These are phyloP conservation scores for Rambutsinella grinnellia DNA, from an alignment of 2,888 invertebrate genomes.

Conservation along the genomic window DNA sequence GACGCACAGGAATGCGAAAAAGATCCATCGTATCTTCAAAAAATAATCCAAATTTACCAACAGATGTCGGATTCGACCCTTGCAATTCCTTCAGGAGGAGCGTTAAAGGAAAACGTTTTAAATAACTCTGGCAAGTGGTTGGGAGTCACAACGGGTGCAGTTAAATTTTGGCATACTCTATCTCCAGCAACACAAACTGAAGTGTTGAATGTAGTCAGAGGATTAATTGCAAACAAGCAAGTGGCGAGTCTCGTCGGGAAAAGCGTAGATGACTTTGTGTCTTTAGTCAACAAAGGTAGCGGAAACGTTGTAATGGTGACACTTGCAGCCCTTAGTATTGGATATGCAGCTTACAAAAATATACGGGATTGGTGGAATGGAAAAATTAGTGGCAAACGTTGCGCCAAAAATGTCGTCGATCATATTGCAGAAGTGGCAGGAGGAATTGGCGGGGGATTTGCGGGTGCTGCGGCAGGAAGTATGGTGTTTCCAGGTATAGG, in stretches of 20 bases:
- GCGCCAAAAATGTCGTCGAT: slow-evolving; percentile 27
- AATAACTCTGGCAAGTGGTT: neutral
- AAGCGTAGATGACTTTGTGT: slow-evolving; percentile 9
- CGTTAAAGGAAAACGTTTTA: neutral
- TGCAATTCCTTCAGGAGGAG: too few species aligned
- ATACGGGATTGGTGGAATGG: slow-evolving; percentile 31
- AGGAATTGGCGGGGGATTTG: slow-evolving; percentile 29
- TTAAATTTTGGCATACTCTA: slow-evolving; percentile 14
- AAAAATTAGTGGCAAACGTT: slow-evolving; percentile 36
- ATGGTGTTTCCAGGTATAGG: slow-evolving; percentile 7
- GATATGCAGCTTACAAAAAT: slow-evolving; percentile 5
- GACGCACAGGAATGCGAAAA: slow-evolving; percentile 14
- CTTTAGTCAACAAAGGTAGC: slow-evolving; percentile 6
- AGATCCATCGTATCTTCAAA: neutral
- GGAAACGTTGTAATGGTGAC: slow-evolving; percentile 19
- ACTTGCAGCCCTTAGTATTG: slow-evolving; percentile 12
- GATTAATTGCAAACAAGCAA: neutral
- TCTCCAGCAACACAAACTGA: neutral
- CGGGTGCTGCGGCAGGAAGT: slow-evolving; percentile 26
- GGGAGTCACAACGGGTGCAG: slow-evolving; percentile 12
- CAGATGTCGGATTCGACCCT: neutral
- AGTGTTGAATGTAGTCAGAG: slow-evolving; percentile 1
- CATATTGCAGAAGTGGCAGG: neutral
- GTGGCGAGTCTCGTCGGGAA: too few species aligned
- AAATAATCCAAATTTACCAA: slow-evolving; percentile 5